These are phyloP conservation scores for Thripadectes ignobilis DNA, from an alignment of 2,797 vertebrate genomes.

Conservation along the genomic window DNA sequence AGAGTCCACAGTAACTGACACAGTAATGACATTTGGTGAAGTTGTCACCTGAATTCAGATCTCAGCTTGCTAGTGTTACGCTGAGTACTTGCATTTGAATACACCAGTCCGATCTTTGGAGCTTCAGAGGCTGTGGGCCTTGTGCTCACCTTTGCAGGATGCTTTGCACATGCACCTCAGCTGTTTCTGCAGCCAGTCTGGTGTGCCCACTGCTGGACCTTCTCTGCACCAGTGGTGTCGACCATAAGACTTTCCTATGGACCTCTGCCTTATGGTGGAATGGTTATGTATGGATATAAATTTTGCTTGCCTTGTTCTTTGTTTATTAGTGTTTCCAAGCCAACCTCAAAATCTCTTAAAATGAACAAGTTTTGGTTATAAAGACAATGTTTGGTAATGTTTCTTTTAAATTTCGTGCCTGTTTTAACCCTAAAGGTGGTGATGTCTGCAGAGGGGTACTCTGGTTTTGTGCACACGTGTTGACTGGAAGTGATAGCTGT, in stretches of 20 bases:
- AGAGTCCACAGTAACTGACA: background rate
- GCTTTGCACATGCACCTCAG: background rate
- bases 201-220: background rate
- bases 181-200: background rate
- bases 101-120: background rate
- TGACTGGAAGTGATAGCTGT: background rate
- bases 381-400: background rate
- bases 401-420: background rate
- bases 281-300: background rate
- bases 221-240: background rate
- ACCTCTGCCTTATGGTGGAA: background rate
- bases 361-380: background rate
- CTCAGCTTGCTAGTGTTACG: background rate
- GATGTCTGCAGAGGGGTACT: background rate
- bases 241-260: background rate
- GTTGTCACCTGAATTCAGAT: background rate
- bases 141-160: fast-evolving
- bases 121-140: background rate
- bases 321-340: background rate
- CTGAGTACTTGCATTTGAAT: background rate
- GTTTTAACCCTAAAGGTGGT: background rate
- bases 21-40: background rate
- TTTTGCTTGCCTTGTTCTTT: background rate
- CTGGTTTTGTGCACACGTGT: background rate
- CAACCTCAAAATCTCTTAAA: background rate